Percentiles rank a stretch among this genome's conserved stretches.
Evolutionary conservation across 2,797 vertebrate species (phyloP).

Genomic region (Oryzias sinensis): DNA sequence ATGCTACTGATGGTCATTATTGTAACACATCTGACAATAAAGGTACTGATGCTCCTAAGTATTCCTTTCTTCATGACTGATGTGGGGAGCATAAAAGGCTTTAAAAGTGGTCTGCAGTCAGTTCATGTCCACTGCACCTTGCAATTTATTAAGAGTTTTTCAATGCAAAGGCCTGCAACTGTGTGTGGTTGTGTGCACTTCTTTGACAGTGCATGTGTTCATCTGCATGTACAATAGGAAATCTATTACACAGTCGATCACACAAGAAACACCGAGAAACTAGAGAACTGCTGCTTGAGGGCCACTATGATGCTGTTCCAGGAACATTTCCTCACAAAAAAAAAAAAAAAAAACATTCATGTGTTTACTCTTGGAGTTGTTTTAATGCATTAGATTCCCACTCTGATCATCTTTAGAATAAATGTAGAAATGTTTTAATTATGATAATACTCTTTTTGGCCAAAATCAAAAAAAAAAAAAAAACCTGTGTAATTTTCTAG

Average conservation of each 20-base stretch:
- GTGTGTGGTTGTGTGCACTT: background rate
- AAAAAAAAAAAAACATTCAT: no score
- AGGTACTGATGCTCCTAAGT: slow-evolving; percentile 18
- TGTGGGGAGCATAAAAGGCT: slow-evolving; percentile 21
- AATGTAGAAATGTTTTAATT: no score
- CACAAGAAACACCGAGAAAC: slow-evolving; percentile 7
- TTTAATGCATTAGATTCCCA: no score
- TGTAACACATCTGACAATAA: slow-evolving; percentile 17
- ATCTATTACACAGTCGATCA: slow-evolving; percentile 45
- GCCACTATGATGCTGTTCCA: no score
- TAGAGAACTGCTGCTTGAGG: slow-evolving; percentile 29
- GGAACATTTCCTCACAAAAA: no score
- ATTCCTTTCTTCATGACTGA: slow-evolving; percentile 20
- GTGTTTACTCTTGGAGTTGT: no score
- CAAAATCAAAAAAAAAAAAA: no score
- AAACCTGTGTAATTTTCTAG: no score
- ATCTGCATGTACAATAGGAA: slow-evolving; percentile 46
- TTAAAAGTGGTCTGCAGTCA: slow-evolving; percentile 20
- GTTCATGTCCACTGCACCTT: slow-evolving; percentile 9
- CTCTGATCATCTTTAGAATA: no score
- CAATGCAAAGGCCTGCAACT: background rate
- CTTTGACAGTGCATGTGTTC: slow-evolving; percentile 4
- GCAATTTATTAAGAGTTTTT: no score
- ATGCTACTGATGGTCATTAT: slow-evolving; percentile 8
- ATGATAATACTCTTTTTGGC: no score